These are phyloP conservation scores for Chascanopsetta lugubris DNA, from an alignment of 2,113 vertebrate species.

Conservation along the genomic window DNA sequence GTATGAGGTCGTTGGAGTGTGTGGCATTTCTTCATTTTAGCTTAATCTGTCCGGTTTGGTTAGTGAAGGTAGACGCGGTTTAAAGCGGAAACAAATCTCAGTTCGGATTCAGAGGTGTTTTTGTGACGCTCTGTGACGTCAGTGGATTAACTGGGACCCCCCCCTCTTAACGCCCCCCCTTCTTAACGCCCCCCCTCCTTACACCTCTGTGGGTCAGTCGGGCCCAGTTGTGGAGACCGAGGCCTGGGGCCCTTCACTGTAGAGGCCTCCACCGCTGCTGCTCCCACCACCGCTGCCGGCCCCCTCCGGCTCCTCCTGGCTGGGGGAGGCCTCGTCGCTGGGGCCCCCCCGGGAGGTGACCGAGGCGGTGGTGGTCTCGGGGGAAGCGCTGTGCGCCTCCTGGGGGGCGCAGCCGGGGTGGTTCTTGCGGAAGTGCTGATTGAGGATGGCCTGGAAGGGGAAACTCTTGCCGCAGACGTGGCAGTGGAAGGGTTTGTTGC, in stretches of 20 bases:
- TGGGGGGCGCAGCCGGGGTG: conserved; percentile 93
- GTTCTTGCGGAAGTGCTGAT: conserved; percentile 99
- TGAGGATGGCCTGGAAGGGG: conserved; percentile 99
- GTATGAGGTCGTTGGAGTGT: conserved; percentile 80
- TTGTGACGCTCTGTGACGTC: conserved; percentile 34
- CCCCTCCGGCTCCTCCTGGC: conserved; percentile 86
- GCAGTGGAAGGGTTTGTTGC: conserved; percentile 99
- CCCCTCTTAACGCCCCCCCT: background rate
- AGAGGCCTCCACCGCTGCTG: conserved; percentile 48
- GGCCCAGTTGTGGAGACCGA: conserved; percentile 96
- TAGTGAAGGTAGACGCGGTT: conserved; percentile 85
- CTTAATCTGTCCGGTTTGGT: conserved; percentile 74
- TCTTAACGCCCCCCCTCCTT: background rate
- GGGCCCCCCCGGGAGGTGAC: conserved; percentile 90
- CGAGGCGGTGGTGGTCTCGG: conserved; percentile 88
- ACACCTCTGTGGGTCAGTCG: conserved; percentile 81
- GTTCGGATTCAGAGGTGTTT: conserved; percentile 60
- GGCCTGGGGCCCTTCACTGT: conserved; percentile 86
- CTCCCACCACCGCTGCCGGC: conserved; percentile 59
- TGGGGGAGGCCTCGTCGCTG: conserved; percentile 88
- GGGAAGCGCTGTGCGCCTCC: conserved; percentile 95
- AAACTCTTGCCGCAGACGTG: conserved; percentile 98
- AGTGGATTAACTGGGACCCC: conserved; percentile 15
- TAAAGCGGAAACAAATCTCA: conserved; percentile 78
- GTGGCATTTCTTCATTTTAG: conserved; percentile 78